phyloP scores from a whole-genome alignment of 2,797 vertebrate genomes.

The Octomys mimax region DNA sequence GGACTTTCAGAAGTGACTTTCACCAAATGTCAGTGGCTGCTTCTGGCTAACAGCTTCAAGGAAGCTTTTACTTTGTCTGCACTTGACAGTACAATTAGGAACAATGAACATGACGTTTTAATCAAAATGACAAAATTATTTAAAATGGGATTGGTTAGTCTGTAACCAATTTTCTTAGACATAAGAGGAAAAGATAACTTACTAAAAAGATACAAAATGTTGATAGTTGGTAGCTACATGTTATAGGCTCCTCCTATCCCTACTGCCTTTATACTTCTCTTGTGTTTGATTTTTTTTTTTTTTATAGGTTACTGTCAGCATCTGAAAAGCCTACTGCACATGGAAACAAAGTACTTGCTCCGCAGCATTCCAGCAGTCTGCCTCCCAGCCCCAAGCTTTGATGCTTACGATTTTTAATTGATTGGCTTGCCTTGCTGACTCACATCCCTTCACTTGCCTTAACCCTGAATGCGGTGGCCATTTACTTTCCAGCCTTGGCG shows the following conservation, averaged over 20 bases:
- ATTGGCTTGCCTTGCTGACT: conserved; percentile 42
- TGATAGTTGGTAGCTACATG: neutral
- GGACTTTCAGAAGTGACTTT: neutral
- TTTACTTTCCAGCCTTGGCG: conserved; percentile 23
- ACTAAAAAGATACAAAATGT: neutral
- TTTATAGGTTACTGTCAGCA: conserved; percentile 37
- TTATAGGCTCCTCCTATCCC: neutral
- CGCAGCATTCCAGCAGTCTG: neutral
- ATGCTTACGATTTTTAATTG: conserved; percentile 55
- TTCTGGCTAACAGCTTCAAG: neutral
- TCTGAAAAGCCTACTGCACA: neutral
- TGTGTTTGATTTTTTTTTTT: neutral
- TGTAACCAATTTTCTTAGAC: conserved; percentile 14
- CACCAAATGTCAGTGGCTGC: neutral
- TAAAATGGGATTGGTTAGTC: neutral
- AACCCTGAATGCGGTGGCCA: conserved; percentile 31
- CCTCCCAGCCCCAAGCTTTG: neutral
- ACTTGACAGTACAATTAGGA: conserved; percentile 10
- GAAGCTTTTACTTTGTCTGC: neutral
- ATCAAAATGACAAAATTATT: conserved; percentile 30
- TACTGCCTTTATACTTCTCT: neutral
- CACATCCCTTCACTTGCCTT: conserved; percentile 16
- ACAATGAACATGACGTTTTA: neutral
- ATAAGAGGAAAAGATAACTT: neutral
- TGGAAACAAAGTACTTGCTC: neutral